Evolutionary conservation across 2,113 vertebrate genomes (phyloP).

Genomic region (Diadophis punctatus): DNA sequence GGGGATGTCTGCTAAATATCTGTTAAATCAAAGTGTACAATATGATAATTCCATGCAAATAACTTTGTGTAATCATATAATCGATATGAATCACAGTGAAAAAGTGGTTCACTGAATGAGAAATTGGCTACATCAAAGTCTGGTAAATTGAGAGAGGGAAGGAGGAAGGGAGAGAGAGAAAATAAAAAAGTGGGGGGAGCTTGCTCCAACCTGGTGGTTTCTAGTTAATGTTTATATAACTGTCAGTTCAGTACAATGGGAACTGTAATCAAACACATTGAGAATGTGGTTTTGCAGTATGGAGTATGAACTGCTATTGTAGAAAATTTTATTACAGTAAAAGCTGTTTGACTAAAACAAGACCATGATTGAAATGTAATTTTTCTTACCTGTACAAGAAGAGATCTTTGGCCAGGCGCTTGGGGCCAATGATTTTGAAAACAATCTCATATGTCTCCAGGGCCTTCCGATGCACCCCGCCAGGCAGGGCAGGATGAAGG

Average conservation of each 20-base stretch:
- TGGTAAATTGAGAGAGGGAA: not conserved
- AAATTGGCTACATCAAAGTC: not conserved
- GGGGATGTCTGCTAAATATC: not conserved
- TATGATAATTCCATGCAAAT: not conserved
- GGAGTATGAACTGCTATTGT: not conserved
- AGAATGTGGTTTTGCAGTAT: not conserved
- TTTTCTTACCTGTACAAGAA: constrained; percentile 91
- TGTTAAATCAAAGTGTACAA: not conserved
- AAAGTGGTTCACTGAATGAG: not conserved
- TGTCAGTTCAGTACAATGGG: not conserved
- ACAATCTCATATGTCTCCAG: constrained; percentile 98
- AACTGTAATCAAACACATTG: not conserved
- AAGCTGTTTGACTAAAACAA: not conserved
- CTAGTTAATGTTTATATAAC: not conserved
- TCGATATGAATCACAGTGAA: not conserved
- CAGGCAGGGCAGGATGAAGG: constrained; percentile 95
- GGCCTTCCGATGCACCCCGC: constrained; percentile 97
- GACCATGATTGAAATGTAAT: not conserved
- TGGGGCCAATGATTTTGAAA: constrained; percentile 99
- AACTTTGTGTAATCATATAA: not conserved
- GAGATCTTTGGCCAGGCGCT: constrained; percentile 96
- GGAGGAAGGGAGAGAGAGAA: too few species aligned
- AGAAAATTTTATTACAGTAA: not conserved
- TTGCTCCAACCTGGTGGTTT: not conserved
- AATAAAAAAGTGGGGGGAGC: too few species aligned